Evolutionary conservation across 64 coral and sea anemone genomes (phyloP).

Genomic region (Cladopsammia gracilis): DNA sequence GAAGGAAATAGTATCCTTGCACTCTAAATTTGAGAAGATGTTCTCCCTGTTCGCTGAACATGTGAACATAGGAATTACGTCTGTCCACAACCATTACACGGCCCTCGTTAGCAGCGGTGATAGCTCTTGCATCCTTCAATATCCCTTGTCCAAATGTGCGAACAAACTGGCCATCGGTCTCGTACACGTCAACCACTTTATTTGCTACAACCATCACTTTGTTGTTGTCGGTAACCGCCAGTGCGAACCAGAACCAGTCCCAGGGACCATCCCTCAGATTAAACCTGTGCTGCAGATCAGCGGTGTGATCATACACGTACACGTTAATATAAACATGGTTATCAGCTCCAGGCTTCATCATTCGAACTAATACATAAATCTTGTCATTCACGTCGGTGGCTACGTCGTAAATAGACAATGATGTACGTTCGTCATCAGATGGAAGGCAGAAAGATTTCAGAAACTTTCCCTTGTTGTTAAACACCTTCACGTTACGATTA

Average conservation of each 20-base stretch:
- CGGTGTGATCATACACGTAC: not conserved
- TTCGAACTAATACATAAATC: constrained; percentile 8
- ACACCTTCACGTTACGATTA: constrained; percentile 13
- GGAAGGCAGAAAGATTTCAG: not conserved
- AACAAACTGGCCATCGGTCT: constrained; percentile 23
- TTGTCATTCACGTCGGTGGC: constrained; percentile 7
- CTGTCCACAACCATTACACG: constrained; percentile 31
- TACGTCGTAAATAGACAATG: not conserved
- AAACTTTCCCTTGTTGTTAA: not conserved
- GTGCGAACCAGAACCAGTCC: not conserved
- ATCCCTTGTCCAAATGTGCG: constrained; percentile 4
- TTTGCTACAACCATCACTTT: constrained; percentile 12
- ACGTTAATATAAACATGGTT: not conserved
- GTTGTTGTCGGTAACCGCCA: constrained; percentile 28
- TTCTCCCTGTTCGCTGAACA: constrained; percentile 11
- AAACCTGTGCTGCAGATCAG: not conserved
- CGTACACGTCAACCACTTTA: constrained; percentile 10
- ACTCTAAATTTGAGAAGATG: not conserved
- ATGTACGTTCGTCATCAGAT: not conserved
- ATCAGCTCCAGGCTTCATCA: not conserved
- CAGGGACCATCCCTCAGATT: not conserved
- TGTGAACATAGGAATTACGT: not conserved
- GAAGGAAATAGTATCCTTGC: not conserved
- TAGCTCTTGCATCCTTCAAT: not conserved
- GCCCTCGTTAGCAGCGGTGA: not conserved